phyloP scores from a whole-genome alignment of 2,888 invertebrate species.

The Lithophane leautieri region DNA sequence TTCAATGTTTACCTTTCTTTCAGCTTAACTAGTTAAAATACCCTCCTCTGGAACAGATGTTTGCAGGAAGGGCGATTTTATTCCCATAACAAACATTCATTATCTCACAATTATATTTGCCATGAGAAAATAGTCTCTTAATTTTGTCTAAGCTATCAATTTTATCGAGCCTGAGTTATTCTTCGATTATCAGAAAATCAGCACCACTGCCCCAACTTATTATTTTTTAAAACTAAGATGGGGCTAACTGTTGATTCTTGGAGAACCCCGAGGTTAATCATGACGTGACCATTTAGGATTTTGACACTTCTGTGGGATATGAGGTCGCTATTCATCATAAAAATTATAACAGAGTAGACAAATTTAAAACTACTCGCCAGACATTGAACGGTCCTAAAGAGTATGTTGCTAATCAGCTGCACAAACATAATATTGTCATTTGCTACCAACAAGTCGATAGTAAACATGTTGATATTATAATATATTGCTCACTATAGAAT shows the following conservation, averaged over 20 bases:
- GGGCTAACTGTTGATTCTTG: constrained; percentile 6
- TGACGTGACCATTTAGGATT: not conserved
- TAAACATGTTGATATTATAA: constrained; percentile 19
- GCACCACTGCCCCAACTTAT: not conserved
- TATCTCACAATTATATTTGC: not conserved
- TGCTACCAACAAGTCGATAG: constrained; percentile 2
- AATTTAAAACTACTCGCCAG: not conserved
- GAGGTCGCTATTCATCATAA: not conserved
- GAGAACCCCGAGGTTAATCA: not conserved
- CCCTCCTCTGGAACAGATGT: not conserved
- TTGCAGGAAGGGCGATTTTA: not conserved
- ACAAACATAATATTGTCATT: constrained; percentile 22
- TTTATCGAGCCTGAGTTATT: not conserved
- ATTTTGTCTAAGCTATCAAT: not conserved
- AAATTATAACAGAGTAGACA: not conserved
- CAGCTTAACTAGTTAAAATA: not conserved
- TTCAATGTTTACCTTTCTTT: not conserved
- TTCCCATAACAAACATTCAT: not conserved
- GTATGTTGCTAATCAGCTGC: constrained; percentile 18
- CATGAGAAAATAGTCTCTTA: not conserved
- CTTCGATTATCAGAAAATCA: not conserved
- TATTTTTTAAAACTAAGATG: not conserved
- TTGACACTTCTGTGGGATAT: not conserved
- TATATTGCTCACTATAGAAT: constrained; percentile 1
- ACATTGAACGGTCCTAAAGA: not conserved